Evolutionary conservation across 2,113 vertebrate genomes (phyloP).

Genomic region (Epinephelus lanceolatus): DNA sequence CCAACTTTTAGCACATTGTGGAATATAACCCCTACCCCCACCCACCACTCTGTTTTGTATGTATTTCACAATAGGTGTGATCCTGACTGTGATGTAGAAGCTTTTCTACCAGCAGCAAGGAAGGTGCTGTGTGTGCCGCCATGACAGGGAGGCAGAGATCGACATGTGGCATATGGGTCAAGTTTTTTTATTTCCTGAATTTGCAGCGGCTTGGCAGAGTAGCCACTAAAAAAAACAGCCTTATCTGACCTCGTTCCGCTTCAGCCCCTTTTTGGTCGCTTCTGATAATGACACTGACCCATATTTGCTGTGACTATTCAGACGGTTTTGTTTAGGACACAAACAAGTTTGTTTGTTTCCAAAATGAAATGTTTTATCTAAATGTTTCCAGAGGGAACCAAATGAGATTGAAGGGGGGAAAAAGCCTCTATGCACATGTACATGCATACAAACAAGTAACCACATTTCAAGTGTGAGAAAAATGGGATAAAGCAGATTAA

Average conservation of each 20-base stretch:
- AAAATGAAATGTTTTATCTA: conserved; percentile 23
- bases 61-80: background rate
- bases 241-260: conserved; percentile 72
- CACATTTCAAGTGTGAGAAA: background rate
- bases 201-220: conserved; percentile 65
- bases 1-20: background rate
- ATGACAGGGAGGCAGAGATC: conserved; percentile 17
- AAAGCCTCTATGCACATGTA: background rate
- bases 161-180: conserved; percentile 62
- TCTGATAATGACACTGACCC: conserved; percentile 70
- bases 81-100: background rate
- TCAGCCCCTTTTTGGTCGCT: conserved; percentile 24
- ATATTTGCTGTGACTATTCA: conserved; percentile 56
- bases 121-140: conserved; percentile 14
- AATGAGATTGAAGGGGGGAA: background rate
- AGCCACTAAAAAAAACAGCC: conserved; percentile 36
- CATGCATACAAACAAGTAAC: background rate
- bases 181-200: conserved; percentile 18
- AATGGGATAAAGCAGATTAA: background rate
- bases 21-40: background rate
- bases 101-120: conserved; percentile 7
- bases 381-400: background rate
- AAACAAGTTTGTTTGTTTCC: conserved; percentile 17
- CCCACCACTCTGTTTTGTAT: conserved; percentile 1
- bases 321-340: conserved; percentile 13